Conservation (phyloP, 2,113 vertebrate species). For the Callorhinus ursinus region DNA sequence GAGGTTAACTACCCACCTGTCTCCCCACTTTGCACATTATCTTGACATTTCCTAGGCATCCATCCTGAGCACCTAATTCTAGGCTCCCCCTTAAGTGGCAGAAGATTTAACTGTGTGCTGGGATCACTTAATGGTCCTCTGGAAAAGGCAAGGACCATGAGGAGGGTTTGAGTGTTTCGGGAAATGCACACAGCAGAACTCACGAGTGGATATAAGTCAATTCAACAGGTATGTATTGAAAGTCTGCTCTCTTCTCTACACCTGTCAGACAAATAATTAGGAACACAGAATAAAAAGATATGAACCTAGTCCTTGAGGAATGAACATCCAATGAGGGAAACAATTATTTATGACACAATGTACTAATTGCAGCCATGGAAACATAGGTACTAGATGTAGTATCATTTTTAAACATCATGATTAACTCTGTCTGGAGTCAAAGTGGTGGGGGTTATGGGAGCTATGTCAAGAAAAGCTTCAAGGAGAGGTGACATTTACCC, state of each 20-base stretch:
- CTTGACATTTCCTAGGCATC: conserved; percentile 80
- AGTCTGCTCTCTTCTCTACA: not conserved
- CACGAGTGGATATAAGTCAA: not conserved
- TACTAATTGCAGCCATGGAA: not conserved
- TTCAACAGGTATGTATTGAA: not conserved
- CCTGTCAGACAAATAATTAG: not conserved
- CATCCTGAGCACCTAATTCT: conserved; percentile 71
- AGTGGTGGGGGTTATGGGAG: not conserved
- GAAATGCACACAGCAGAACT: not conserved
- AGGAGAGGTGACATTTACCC: not conserved
- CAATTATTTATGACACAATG: not conserved
- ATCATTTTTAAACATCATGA: not conserved
- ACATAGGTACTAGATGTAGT: not conserved
- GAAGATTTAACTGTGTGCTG: not conserved
- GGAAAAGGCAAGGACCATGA: not conserved
- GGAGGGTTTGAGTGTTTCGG: not conserved
- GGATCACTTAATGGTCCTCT: not conserved
- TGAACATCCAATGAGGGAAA: not conserved
- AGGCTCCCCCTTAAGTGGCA: conserved; percentile 61
- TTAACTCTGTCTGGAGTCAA: not conserved
- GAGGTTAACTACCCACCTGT: conserved; percentile 79
- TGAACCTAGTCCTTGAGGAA: not conserved
- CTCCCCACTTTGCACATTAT: conserved; percentile 79
- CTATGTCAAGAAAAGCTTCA: not conserved
- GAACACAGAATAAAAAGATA: not conserved